A percentile compares a stretch with the other conserved stretches of the same genome.
phyloP scores from a whole-genome alignment of 2,888 invertebrate genomes.

The Synergus itoensis region DNA sequence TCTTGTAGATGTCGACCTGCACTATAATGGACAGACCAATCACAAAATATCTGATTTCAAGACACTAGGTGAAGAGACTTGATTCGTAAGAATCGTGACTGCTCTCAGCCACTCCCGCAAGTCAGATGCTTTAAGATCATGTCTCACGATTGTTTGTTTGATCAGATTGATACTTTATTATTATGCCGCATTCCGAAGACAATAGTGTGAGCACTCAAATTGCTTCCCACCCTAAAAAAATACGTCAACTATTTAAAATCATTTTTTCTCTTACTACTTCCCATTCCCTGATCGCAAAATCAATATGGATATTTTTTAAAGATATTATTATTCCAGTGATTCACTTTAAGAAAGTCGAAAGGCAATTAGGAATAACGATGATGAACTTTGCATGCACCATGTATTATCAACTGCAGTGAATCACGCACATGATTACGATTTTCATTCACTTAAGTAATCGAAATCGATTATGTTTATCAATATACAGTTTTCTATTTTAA shows the following conservation, averaged over 20 bases:
- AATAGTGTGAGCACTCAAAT: constrained; percentile 33
- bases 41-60: constrained; percentile 37
- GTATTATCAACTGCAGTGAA: constrained; percentile 13
- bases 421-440: constrained; percentile 16
- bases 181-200: constrained; percentile 40
- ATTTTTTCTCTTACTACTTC: background rate
- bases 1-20: constrained; percentile 33
- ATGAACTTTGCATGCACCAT: constrained; percentile 7
- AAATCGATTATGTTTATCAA: background rate
- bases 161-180: constrained; percentile 42
- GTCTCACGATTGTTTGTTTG: constrained; percentile 36
- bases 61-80: constrained; percentile 37
- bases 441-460: background rate
- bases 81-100: constrained; percentile 37
- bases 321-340: background rate
- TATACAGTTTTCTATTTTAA: background rate
- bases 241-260: constrained; percentile 9
- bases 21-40: constrained; percentile 34
- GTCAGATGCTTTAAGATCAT: constrained; percentile 40
- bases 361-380: background rate
- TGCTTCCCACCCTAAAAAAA: constrained; percentile 35
- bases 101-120: constrained; percentile 39
- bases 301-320: background rate
- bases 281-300: background rate
- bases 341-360: constrained; percentile 1